These are phyloP conservation scores for Hemithea aestivaria DNA, from an alignment of 2,888 invertebrate genomes.

Conservation along the genomic window DNA sequence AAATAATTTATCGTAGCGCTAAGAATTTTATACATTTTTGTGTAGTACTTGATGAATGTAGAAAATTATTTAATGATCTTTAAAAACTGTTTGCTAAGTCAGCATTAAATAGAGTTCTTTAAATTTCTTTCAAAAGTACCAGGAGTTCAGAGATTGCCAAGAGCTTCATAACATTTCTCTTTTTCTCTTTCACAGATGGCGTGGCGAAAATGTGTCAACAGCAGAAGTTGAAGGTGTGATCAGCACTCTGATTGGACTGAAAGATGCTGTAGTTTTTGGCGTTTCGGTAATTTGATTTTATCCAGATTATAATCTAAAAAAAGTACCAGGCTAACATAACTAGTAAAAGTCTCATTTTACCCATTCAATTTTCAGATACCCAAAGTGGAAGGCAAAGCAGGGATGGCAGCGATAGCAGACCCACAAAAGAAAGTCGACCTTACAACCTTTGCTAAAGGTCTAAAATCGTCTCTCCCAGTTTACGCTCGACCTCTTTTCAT, in stretches of 20 bases:
- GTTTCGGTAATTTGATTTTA: slow-evolving; percentile 83
- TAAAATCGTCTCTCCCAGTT: slow-evolving; percentile 82
- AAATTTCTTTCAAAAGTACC: too few species aligned
- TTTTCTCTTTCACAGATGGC: slow-evolving; percentile 82
- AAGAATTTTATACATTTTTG: too few species aligned
- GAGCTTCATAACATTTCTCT: not conserved
- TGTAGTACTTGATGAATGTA: too few species aligned
- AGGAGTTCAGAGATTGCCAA: too few species aligned
- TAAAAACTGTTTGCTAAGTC: too few species aligned
- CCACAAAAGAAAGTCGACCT: slow-evolving; percentile 82
- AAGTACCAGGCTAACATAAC: too few species aligned
- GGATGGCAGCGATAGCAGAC: slow-evolving; percentile 95
- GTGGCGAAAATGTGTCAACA: slow-evolving; percentile 98
- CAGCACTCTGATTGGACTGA: slow-evolving; percentile 86
- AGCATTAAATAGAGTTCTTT: too few species aligned
- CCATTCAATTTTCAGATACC: slow-evolving; percentile 80
- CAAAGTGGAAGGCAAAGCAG: slow-evolving; percentile 90
- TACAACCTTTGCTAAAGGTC: slow-evolving; percentile 53
- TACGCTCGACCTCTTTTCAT: slow-evolving; percentile 95
- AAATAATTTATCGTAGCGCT: too few species aligned
- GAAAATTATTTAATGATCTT: too few species aligned
- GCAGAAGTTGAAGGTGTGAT: slow-evolving; percentile 96
- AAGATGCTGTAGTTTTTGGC: slow-evolving; percentile 93
- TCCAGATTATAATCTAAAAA: too few species aligned
- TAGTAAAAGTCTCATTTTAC: not conserved